Conservation (phyloP, 2,888 invertebrate species). For the Cremastinae sp. region DNA sequence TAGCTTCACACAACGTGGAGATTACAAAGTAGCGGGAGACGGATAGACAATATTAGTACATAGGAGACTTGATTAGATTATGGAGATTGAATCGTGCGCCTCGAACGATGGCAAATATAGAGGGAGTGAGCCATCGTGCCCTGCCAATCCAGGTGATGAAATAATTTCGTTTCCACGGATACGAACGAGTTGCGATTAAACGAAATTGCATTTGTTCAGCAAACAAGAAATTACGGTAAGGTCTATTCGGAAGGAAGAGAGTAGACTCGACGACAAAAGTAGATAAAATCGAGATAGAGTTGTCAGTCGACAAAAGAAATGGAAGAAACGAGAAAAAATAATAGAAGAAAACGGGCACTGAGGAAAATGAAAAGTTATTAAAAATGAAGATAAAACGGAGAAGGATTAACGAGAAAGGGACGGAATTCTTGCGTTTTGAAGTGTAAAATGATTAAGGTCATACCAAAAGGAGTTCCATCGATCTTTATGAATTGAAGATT, state of each 20-base stretch:
- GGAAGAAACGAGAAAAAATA: not conserved
- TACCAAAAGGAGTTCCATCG: not conserved
- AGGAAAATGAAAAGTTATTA: constrained; percentile 4
- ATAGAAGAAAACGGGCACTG: not conserved
- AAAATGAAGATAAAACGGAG: constrained; percentile 6
- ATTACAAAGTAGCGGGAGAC: not conserved
- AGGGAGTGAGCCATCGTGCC: not conserved
- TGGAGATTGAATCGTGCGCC: constrained; percentile 58
- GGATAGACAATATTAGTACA: constrained; percentile 5
- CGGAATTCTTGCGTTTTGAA: not conserved
- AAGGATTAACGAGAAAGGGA: constrained; percentile 11
- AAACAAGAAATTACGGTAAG: constrained; percentile 54
- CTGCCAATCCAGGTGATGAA: constrained; percentile 29
- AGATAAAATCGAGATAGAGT: not conserved
- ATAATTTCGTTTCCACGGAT: constrained; percentile 60
- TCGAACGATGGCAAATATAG: constrained; percentile 35
- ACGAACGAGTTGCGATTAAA: constrained; percentile 58
- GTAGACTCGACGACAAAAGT: not conserved
- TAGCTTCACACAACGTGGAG: not conserved
- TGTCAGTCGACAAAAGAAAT: not conserved
- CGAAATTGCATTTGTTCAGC: constrained; percentile 58
- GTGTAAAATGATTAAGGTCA: not conserved
- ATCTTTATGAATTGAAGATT: no score
- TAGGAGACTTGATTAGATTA: constrained; percentile 56
- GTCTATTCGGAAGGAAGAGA: constrained; percentile 2